Evolutionary conservation across 2,797 vertebrate genomes (phyloP), one percentile per base, ranked within the genome.

Genomic region (Crenuchus spilurus): DNA sequence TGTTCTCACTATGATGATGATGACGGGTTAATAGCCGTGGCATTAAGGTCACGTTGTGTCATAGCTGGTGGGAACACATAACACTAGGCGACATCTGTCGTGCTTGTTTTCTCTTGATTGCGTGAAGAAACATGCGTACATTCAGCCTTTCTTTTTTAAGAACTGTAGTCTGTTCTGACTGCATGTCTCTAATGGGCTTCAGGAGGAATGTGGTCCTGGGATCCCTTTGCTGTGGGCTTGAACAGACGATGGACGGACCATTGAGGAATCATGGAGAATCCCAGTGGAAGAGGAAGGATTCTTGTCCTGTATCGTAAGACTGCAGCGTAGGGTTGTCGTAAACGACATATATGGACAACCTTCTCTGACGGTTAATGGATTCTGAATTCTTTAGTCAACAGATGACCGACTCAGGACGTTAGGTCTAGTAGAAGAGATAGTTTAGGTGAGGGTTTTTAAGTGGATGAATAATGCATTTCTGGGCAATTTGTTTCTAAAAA

Each of bases 1-100:
- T 63, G 44, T 61, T 61, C 44, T 70, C 30, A 66, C 63, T 24
- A 65, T 72, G 64, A 60, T 42, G 54, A 65, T 51, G 46, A 65
- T 4, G 42, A 41, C 0, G 33, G 44, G 30, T 33, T 75, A 68
- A 69, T 69, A 26, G 44, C 64, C 49, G 54, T 28, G 30, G 33
- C n/a, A 46, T 57, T 28, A 31, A 33, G 55, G 62, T 16, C 37
- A 48, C 55, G 46, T 18, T 74, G 18, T 48, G 37, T 26, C 33
- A n/a, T 18, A 7, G 24, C 10, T 65, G 31, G 31, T 60, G 54
- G 49, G 55, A 41, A 28, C 4, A 20, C 26, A 31, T 14, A 48
- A 30, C 41, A 48, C 28, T 22, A 33, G 42, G 10, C 20, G 1
- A 28, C 10, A 4, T 54, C 9, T 48, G n/a, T 14, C 16, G 41